Evolutionary conservation across 2,888 invertebrate genomes (phyloP).

Genomic region (Mythimna loreyi): DNA sequence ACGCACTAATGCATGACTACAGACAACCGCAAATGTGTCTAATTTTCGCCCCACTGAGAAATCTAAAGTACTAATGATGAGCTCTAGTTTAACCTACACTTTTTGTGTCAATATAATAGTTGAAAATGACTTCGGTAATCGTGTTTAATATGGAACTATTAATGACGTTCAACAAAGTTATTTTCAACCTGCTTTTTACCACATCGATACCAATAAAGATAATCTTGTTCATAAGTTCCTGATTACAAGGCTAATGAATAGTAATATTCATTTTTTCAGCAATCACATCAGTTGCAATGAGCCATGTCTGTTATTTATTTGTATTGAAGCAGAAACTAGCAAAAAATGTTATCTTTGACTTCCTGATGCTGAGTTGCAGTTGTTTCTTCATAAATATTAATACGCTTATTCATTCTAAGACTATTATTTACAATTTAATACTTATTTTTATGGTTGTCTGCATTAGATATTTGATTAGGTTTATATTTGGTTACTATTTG

Average conservation of each 20-base stretch:
- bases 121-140: too few relatives aligned
- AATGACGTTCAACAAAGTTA: conserved; percentile 22
- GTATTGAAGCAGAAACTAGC: conserved; percentile 19
- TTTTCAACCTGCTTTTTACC: conserved; percentile 30
- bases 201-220: conserved; percentile 19
- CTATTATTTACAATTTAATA: conserved; percentile 12
- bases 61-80: conserved; percentile 45
- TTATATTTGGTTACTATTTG: conserved; percentile 55
- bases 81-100: conserved; percentile 13
- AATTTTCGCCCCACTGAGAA: conserved; percentile 69
- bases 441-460: conserved; percentile 30
- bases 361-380: conserved; percentile 22
- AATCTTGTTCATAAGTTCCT: conserved; percentile 33
- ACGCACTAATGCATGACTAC: conserved; percentile 83
- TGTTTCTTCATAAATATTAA: conserved; percentile 16
- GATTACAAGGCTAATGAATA: conserved; percentile 44
- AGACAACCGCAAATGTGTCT: conserved; percentile 81
- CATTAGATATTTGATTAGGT: conserved; percentile 29
- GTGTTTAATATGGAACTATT: too few relatives aligned
- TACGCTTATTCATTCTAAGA: conserved; percentile 9
- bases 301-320: conserved; percentile 9
- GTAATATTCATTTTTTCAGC: conserved; percentile 11
- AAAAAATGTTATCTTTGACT: conserved; percentile 24
- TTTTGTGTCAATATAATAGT: conserved; percentile 46
- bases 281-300: conserved; percentile 37